Evolutionary conservation across 2,113 vertebrate species (phyloP), one percentile per base, ranked within the genome.

Genomic region (Polyodon spathula): DNA sequence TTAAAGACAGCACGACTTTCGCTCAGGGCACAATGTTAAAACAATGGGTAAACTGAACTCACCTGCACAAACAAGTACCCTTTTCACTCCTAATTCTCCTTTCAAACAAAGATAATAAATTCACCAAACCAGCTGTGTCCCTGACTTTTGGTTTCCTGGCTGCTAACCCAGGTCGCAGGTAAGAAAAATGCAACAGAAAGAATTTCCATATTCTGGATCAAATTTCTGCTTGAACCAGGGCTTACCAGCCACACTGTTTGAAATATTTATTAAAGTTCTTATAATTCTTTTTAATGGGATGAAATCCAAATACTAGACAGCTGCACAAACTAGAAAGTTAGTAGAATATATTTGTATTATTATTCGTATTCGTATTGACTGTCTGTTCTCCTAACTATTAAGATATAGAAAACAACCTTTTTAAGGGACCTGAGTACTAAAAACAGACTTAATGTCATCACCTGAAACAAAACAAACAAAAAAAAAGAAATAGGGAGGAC

Each of bases 31-130:
- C 59, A 8, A 46, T 52, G 53, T 56, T 61, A 70, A 73, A 77
- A 82, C 70, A 75, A 73, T 64, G 70, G 60, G 37, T 40, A 71
- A 65, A 48, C 0, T 65, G 57, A 79, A 71, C 54, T 39, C 60
- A 77, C 66, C 27, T 41, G 64, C 62, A 65, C 43, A 70, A 64
- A 69, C 38, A 60, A 68, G 48, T 71, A 68, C 60, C 54, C 50
- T 60, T 72, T 71, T 68, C 38, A 54, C 52, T 71, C n/a, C 59
- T 56, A 58, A 75, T 75, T 78, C 73, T 64, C 39, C 71, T 71
- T 63, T 63, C 76, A 65, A 62, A 57, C 56, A 69, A 67, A 73
- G 66, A 41, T 43, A 66, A 68, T 64, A 68, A 2, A 60, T 71
- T 70, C 63, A 56, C 56, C 65, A 39, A 63, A 64, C 52, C 56